Percentiles rank a stretch among this genome's conserved stretches.
These are phyloP conservation scores for Synchiropus splendidus DNA, from an alignment of 2,113 vertebrate genomes.

Conservation along the genomic window DNA sequence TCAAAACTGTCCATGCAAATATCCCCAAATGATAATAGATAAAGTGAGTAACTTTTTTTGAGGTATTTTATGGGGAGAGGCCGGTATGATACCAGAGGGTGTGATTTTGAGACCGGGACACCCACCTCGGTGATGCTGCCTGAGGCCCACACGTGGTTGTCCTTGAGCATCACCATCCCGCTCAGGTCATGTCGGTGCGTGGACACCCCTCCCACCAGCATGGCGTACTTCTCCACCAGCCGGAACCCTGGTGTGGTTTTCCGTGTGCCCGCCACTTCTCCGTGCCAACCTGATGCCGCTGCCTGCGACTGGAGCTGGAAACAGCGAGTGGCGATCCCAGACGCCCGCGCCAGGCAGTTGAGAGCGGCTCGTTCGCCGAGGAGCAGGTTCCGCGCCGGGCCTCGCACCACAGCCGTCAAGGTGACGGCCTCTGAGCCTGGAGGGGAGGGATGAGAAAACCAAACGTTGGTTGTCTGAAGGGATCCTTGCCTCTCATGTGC, in stretches of 20 bases:
- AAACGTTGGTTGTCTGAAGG: too few relatives aligned
- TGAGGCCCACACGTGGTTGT: slow-evolving; percentile 75
- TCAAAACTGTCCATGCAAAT: too few relatives aligned
- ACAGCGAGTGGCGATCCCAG: slow-evolving; percentile 68
- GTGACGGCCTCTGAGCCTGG: slow-evolving; percentile 51
- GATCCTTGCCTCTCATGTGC: too few relatives aligned
- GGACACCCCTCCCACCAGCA: slow-evolving; percentile 69
- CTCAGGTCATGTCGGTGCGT: slow-evolving; percentile 74
- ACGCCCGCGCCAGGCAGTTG: slow-evolving; percentile 73
- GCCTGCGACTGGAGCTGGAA: slow-evolving; percentile 39
- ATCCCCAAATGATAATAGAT: too few relatives aligned
- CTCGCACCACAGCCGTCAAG: slow-evolving; percentile 66
- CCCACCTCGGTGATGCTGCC: slow-evolving; percentile 70
- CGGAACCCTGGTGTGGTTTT: slow-evolving; percentile 82
- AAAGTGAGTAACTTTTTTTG: too few relatives aligned
- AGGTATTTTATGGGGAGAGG: too few relatives aligned
- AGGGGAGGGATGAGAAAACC: too few relatives aligned
- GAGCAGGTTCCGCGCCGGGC: slow-evolving; percentile 67
- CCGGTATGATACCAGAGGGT: too few relatives aligned
- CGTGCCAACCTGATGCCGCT: slow-evolving; percentile 52
- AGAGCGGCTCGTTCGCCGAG: slow-evolving; percentile 75
- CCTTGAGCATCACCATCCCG: slow-evolving; percentile 78
- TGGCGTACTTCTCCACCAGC: slow-evolving; percentile 76
- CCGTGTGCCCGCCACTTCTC: slow-evolving; percentile 73
- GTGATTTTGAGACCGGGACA: background rate